Evolutionary conservation across 2,888 invertebrate species (phyloP).

Genomic region (Polylopha cassiicola): DNA sequence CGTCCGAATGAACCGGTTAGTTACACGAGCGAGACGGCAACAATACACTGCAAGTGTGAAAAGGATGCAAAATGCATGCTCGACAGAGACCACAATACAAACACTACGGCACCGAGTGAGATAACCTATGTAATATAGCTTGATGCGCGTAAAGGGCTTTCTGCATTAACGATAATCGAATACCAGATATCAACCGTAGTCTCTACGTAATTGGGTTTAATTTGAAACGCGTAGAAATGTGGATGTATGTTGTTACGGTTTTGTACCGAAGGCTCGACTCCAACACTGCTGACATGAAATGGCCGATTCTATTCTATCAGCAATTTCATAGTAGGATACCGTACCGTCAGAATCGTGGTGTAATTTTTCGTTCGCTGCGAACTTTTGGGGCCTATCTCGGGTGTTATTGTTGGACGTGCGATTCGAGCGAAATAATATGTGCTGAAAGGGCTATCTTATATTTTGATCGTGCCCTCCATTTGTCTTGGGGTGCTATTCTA

Average conservation of each 20-base stretch:
- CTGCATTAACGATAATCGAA: background rate
- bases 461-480: no score
- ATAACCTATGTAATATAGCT: conserved; percentile 38
- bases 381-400: conserved; percentile 13
- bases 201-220: background rate
- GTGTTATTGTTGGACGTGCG: background rate
- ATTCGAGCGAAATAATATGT: background rate
- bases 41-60: conserved; percentile 30
- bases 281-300: conserved; percentile 44
- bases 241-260: conserved; percentile 9
- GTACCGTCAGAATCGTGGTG: conserved; percentile 26
- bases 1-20: conserved; percentile 53
- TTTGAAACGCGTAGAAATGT: background rate
- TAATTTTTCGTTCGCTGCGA: conserved; percentile 28
- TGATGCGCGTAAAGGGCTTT: conserved; percentile 27
- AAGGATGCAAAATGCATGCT: conserved; percentile 35
- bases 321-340: conserved; percentile 35
- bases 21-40: conserved; percentile 35
- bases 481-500: no score
- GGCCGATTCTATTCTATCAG: conserved; percentile 54
- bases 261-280: conserved; percentile 22
- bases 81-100: conserved; percentile 54
- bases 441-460: no score
- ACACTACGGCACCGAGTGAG: conserved; percentile 45
- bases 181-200: conserved; percentile 1